Evolutionary conservation across 1,140 invertebrate genomes (phyloP).

Genomic region (Musca vetustissima): DNA sequence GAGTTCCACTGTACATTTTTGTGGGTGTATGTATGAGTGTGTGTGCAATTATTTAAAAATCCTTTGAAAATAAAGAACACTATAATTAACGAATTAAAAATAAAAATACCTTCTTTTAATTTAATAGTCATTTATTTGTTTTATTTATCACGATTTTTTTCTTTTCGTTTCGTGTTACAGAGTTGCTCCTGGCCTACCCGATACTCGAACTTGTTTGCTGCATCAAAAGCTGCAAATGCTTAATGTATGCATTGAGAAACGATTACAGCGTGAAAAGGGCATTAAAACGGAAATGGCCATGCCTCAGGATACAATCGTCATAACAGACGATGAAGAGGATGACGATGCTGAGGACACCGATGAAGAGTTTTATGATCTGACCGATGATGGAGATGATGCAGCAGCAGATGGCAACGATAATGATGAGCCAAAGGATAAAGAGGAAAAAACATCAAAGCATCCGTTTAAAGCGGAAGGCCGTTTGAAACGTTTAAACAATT

Average conservation of each 20-base stretch:
- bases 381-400: slow-evolving; percentile 74
- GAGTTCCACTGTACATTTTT: no score
- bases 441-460: slow-evolving; percentile 34
- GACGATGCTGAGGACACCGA: slow-evolving; percentile 20
- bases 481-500: slow-evolving; percentile 66
- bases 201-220: slow-evolving; percentile 84
- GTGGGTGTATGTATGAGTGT: no score
- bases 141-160: no score
- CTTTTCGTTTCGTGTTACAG: background rate
- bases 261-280: slow-evolving; percentile 63
- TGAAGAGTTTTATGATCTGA: slow-evolving; percentile 61
- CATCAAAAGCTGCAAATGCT: slow-evolving; percentile 96
- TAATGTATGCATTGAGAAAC: slow-evolving; percentile 90
- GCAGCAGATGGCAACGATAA: slow-evolving; percentile 66
- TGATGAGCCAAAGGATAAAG: slow-evolving; percentile 28
- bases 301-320: no score
- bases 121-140: no score
- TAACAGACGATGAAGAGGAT: slow-evolving; percentile 1
- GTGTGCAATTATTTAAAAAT: no score
- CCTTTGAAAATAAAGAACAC: no score
- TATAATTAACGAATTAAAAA: no score
- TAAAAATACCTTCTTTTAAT: no score
- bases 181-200: slow-evolving; percentile 74
- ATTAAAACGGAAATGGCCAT: slow-evolving; percentile 25
- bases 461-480: slow-evolving; percentile 76